phyloP scores from a whole-genome alignment of 2,113 vertebrate genomes.

The Gavialis gangeticus region DNA sequence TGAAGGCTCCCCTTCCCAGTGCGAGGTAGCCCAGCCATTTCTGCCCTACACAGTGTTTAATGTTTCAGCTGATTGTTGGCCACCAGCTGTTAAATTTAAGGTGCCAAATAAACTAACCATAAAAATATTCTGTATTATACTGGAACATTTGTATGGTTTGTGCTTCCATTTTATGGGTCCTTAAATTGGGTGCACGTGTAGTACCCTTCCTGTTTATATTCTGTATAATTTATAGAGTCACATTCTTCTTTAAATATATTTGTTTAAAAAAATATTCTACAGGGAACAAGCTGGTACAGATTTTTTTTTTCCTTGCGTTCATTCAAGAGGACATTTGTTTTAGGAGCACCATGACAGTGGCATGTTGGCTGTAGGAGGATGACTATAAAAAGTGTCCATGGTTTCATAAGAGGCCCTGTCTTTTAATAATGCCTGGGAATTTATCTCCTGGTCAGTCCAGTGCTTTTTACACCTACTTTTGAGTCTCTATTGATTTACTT shows the following conservation, averaged over 20 bases:
- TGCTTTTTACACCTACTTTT: neutral
- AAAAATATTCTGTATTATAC: too few relatives aligned
- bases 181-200: neutral
- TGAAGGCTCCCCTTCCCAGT: too few relatives aligned
- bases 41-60: too few relatives aligned
- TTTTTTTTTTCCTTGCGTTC: fast-evolving
- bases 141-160: too few relatives aligned
- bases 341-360: neutral
- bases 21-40: too few relatives aligned
- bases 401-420: fast-evolving
- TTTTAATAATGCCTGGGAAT: neutral
- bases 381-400: neutral
- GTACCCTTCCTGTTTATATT: neutral
- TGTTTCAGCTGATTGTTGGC: too few relatives aligned
- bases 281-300: too few relatives aligned
- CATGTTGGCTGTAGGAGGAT: neutral
- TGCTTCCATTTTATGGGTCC: too few relatives aligned
- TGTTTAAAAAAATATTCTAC: neutral
- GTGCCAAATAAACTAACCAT: too few relatives aligned
- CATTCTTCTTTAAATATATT: neutral
- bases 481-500: neutral
- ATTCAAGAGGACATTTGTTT: neutral
- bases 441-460: neutral
- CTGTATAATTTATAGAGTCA: neutral
- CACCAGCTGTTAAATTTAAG: too few relatives aligned